Conservation (phyloP, 2,888 invertebrate species). For the Myathropa florea region DNA sequence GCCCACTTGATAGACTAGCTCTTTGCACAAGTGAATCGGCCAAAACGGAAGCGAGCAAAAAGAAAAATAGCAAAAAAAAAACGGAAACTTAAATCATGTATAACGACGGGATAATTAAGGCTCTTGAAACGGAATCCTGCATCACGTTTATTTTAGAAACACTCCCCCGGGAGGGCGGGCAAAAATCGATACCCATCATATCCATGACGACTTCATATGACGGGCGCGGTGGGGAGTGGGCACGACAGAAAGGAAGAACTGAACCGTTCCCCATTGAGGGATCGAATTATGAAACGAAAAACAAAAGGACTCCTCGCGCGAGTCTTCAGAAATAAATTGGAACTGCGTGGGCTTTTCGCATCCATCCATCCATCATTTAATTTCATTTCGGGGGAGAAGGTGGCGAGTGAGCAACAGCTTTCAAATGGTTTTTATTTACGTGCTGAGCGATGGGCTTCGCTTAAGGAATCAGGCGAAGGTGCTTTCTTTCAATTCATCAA, state of each 20-base stretch:
- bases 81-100: constrained; percentile 16
- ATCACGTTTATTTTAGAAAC: constrained; percentile 22
- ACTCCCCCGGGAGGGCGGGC: not conserved
- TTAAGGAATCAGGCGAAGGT: not conserved
- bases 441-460: not conserved
- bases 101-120: constrained; percentile 32
- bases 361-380: not conserved
- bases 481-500: not conserved
- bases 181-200: constrained; percentile 23
- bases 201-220: constrained; percentile 22
- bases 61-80: not conserved
- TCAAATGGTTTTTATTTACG: not conserved
- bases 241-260: not conserved
- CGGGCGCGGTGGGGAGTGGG: not conserved
- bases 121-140: constrained; percentile 21
- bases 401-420: not conserved
- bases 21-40: not conserved
- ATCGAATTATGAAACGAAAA: constrained; percentile 24
- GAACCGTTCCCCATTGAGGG: constrained; percentile 7
- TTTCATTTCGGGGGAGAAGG: not conserved
- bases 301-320: not conserved
- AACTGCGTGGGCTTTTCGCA: not conserved
- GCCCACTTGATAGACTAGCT: constrained; percentile 8
- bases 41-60: not conserved
- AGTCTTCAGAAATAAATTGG: constrained; percentile 2